These are phyloP conservation scores for Petrophora chlorosata DNA, from an alignment of 2,888 invertebrate species.

Conservation along the genomic window DNA sequence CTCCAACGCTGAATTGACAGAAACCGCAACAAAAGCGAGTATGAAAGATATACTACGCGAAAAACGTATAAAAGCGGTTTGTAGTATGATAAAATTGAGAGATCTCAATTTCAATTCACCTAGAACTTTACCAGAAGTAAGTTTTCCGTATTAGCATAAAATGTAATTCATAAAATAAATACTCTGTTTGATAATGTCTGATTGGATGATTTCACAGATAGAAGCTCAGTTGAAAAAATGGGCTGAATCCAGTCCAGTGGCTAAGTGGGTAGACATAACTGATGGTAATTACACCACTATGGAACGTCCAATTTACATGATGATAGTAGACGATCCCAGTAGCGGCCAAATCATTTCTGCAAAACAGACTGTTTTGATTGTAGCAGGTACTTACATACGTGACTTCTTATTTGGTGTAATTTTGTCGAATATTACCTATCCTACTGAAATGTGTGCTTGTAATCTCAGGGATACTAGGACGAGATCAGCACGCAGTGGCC, in stretches of 20 bases:
- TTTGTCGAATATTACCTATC: too few species aligned
- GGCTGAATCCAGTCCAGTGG: constrained; percentile 70
- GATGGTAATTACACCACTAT: constrained; percentile 68
- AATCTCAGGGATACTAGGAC: constrained; percentile 68
- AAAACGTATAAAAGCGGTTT: constrained; percentile 41
- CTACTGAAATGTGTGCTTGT: background rate
- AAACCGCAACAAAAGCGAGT: constrained; percentile 6
- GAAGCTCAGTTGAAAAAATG: constrained; percentile 63
- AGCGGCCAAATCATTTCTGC: constrained; percentile 71
- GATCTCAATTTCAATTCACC: constrained; percentile 63
- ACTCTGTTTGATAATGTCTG: constrained; percentile 3
- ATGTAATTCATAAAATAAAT: background rate
- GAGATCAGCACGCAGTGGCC: constrained; percentile 74
- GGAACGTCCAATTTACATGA: constrained; percentile 77
- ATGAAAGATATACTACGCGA: constrained; percentile 16
- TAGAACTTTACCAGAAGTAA: constrained; percentile 68
- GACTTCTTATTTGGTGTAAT: too few species aligned
- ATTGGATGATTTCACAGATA: constrained; percentile 53
- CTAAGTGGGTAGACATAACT: constrained; percentile 70
- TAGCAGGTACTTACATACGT: constrained; percentile 74
- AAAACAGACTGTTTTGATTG: constrained; percentile 72
- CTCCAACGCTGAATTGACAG: background rate
- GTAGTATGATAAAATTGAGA: constrained; percentile 61
- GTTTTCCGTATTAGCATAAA: constrained; percentile 9
- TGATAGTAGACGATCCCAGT: constrained; percentile 74